Percentiles rank a stretch among this genome's conserved stretches.
Evolutionary conservation across 2,888 invertebrate genomes (phyloP).

Genomic region (Oligia fasciuncula): DNA sequence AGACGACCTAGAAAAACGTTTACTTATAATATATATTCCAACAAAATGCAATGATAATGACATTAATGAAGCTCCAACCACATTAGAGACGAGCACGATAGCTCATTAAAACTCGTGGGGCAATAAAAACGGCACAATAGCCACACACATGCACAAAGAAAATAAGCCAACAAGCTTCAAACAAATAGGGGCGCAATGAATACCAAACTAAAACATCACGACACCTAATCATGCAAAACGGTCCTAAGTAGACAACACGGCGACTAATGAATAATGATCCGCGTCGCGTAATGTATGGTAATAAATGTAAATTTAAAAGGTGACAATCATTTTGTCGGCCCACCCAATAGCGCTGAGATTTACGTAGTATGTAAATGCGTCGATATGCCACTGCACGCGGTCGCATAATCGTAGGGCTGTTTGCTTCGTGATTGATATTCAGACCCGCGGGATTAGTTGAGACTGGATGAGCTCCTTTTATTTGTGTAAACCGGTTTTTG

Average conservation of each 20-base stretch:
- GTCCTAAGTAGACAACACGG: conserved; percentile 77
- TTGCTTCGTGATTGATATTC: conserved; percentile 83
- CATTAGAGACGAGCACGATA: conserved; percentile 49
- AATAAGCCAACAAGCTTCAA: conserved; percentile 70
- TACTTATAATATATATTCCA: conserved; percentile 12
- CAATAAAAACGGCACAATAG: conserved; percentile 61
- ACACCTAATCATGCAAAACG: conserved; percentile 83
- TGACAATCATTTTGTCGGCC: conserved; percentile 87
- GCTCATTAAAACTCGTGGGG: conserved; percentile 54
- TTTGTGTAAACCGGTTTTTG: conserved; percentile 22
- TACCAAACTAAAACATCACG: conserved; percentile 79
- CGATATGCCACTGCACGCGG: conserved; percentile 85
- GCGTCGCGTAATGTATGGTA: conserved; percentile 75
- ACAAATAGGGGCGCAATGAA: conserved; percentile 77
- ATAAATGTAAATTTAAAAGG: conserved; percentile 89
- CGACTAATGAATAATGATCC: conserved; percentile 74
- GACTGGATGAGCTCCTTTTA: conserved; percentile 66
- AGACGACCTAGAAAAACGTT: background rate
- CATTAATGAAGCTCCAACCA: conserved; percentile 48
- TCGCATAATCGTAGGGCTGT: conserved; percentile 81
- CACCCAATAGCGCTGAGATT: conserved; percentile 84
- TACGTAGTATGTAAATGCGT: conserved; percentile 81
- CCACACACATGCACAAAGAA: conserved; percentile 63
- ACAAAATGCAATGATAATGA: conserved; percentile 34
- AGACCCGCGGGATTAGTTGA: conserved; percentile 60